phyloP scores from a whole-genome alignment of 2,113 vertebrate genomes.

The Crocuta crocuta region DNA sequence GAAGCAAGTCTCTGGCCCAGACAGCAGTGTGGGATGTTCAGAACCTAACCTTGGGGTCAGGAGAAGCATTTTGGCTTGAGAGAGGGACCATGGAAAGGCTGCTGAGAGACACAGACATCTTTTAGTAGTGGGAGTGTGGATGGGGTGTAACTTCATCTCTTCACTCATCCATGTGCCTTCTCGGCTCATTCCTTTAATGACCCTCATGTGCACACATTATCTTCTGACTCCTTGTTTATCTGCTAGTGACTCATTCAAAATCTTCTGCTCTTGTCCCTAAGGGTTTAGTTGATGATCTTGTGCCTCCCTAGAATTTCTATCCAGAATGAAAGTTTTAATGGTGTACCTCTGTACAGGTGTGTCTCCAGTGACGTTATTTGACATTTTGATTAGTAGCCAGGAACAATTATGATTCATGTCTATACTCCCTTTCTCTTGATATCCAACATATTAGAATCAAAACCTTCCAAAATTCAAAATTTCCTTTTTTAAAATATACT shows the following conservation, averaged over 20 bases:
- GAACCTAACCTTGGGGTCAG: constrained; percentile 32
- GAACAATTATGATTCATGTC: constrained; percentile 77
- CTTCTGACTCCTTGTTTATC: neutral
- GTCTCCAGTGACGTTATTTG: constrained; percentile 43
- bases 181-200: neutral
- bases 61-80: constrained; percentile 18
- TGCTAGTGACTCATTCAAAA: neutral
- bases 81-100: neutral
- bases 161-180: neutral
- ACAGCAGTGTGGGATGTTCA: constrained; percentile 36
- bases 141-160: neutral
- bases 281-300: neutral
- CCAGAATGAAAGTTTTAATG: constrained; percentile 57
- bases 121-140: neutral
- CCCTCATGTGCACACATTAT: too few species aligned
- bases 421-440: constrained; percentile 54
- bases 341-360: constrained; percentile 52
- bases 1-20: constrained; percentile 60
- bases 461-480: neutral
- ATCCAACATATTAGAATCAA: neutral
- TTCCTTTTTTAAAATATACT: neutral
- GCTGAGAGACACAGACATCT: neutral
- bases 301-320: neutral
- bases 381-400: constrained; percentile 65
- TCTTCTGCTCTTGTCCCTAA: neutral